Base-by-base conservation (phyloP, 2,888 invertebrate genomes). In the Noctua pronuba region DNA sequence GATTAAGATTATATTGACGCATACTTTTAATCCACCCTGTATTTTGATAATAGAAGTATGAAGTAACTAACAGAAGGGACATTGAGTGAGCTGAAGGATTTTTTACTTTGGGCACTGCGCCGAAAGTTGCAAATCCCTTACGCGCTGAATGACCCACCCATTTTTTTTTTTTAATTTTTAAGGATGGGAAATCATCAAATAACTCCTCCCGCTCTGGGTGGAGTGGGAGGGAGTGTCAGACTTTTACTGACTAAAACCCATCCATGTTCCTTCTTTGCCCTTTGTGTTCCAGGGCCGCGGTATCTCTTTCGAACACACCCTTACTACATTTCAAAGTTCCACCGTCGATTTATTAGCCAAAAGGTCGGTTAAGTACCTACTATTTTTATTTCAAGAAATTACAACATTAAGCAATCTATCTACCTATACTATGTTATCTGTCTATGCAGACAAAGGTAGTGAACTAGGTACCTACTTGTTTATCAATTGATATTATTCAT, bases 401-500 rank as follows among this genome's bases (percentile, higher is more conserved):
- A 55, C 16, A 83, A 82, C 44, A 38, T 16, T n/a, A 55, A 24
- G 2, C 18, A 44, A 28, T 46, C 21, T 46, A 46, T 31, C 10
- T 76, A 31, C n/a, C 18, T 52, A 28, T 35, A 62, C 21, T 24
- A 35, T 18, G 18, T 24, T 82, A 66, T 46, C 77, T 31, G 16
- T n/a, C 3, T 31, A 31, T 4, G 28, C 31, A 82, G 78, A 64
- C 44, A 58, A 74, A 75, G 46, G 46, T 46, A 58, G 18, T 75
- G 58, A 60, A 44, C 35, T 64, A 16, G 75, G 82, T 78, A 52
- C 44, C 16, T 83, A 83, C 35, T 49, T 77, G 18, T 66, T 77
- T 79, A 77, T 83, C 65, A 58, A 77, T 52, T 75, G 44, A 74
- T 74, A 77, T 52, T 70, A 49, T 72, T 77, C 21, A 41, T 67